Evolutionary conservation across 1,140 invertebrate genomes (phyloP).

Genomic region (Danaus melanippus): DNA sequence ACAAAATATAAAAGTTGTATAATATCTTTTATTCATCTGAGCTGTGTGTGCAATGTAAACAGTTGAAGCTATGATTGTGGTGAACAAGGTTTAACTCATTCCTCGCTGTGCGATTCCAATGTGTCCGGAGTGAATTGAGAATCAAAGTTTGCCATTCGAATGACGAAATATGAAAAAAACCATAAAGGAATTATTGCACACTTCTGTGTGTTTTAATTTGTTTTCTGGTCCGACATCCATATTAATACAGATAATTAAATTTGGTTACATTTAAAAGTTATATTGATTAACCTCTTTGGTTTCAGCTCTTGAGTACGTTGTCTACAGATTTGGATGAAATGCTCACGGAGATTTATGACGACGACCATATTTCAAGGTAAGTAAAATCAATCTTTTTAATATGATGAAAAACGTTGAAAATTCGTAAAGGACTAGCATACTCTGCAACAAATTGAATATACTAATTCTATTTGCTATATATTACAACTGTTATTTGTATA

Average conservation of each 20-base stretch:
- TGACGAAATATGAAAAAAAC: constrained; percentile 31
- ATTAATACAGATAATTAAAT: neutral
- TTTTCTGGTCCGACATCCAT: constrained; percentile 1
- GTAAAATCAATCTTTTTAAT: constrained; percentile 6
- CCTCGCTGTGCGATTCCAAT: constrained; percentile 50
- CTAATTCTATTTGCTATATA: too few species aligned
- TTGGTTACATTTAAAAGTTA: constrained; percentile 1
- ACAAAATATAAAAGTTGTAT: too few species aligned
- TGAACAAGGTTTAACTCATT: constrained; percentile 64
- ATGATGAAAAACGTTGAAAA: too few species aligned
- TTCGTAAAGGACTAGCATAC: too few species aligned
- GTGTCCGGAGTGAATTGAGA: constrained; percentile 51
- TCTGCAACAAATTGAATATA: too few species aligned
- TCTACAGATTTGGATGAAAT: constrained; percentile 82
- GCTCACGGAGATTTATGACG: constrained; percentile 77
- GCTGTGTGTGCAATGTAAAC: constrained; percentile 42
- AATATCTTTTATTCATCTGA: neutral
- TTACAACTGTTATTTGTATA: too few species aligned
- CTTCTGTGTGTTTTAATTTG: constrained; percentile 2
- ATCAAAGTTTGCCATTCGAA: constrained; percentile 39
- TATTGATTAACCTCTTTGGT: constrained; percentile 20
- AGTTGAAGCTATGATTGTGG: constrained; percentile 48
- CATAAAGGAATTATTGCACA: constrained; percentile 22
- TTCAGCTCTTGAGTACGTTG: constrained; percentile 81
- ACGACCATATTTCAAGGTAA: constrained; percentile 45